These are phyloP conservation scores for Platycercus adscitus DNA, from an alignment of 2,113 vertebrate genomes.

Conservation along the genomic window DNA sequence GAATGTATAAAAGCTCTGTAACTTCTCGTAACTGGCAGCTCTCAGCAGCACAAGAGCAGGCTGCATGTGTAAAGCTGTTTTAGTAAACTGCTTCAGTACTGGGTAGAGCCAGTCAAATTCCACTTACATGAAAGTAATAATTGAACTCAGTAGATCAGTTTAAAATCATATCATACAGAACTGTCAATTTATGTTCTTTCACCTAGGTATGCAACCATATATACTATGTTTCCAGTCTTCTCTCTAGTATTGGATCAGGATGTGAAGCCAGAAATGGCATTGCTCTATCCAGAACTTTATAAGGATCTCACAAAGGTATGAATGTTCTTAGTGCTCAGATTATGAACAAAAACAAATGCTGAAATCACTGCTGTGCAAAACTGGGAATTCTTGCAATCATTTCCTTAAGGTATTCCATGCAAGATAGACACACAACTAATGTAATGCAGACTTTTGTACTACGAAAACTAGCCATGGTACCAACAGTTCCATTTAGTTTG, in stretches of 20 bases:
- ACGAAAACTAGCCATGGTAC: not conserved
- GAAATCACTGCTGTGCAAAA: not conserved
- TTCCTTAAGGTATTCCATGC: not conserved
- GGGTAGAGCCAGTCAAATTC: not conserved
- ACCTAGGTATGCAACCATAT: conserved; percentile 92
- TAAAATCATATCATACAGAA: not conserved
- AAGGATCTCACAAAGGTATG: conserved; percentile 97
- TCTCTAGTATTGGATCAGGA: conserved; percentile 97
- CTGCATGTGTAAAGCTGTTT: not conserved
- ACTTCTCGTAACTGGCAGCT: not conserved
- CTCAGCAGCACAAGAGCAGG: not conserved
- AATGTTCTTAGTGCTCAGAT: not conserved
- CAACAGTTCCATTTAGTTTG: not conserved
- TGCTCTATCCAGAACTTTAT: conserved; percentile 98
- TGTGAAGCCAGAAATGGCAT: conserved; percentile 94
- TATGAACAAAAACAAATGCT: not conserved
- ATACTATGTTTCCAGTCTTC: conserved; percentile 99
- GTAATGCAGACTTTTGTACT: not conserved
- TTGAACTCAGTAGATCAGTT: not conserved
- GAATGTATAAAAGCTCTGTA: not conserved
- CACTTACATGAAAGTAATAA: not conserved
- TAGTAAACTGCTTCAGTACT: not conserved
- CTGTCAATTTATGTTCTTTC: not conserved
- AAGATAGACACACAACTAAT: not conserved
- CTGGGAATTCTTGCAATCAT: not conserved